phyloP scores from a whole-genome alignment of 2,797 vertebrate genomes.

The Staurois parvus region DNA sequence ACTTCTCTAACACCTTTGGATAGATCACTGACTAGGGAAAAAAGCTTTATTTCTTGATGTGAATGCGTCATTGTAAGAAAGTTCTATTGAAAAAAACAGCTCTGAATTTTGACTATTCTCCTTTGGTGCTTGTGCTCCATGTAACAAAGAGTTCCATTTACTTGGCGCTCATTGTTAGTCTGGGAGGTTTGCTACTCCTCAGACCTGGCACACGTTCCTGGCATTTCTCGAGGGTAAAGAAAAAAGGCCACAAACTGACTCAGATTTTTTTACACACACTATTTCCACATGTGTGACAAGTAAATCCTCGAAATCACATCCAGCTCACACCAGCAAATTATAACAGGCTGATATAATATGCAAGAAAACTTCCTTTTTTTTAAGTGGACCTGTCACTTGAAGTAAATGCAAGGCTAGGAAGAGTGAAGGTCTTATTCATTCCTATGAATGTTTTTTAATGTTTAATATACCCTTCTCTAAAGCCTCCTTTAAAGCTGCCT shows the following conservation, averaged over 20 bases:
- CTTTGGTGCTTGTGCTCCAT: not conserved
- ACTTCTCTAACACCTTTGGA: no score
- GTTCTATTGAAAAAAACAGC: not conserved
- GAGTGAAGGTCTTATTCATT: no score
- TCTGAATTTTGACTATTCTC: not conserved
- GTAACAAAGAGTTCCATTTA: conserved; percentile 45
- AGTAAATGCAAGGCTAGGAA: no score
- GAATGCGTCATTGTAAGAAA: not conserved
- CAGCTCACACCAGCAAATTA: conserved; percentile 25
- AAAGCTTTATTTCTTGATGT: no score
- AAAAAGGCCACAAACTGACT: conserved; percentile 49
- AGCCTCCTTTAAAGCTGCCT: no score
- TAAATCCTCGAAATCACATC: conserved; percentile 30
- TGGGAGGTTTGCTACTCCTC: conserved; percentile 19
- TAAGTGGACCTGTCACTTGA: no score
- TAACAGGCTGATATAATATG: not conserved
- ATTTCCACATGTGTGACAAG: conserved; percentile 48
- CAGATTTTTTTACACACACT: conserved; percentile 39
- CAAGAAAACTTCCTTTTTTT: not conserved
- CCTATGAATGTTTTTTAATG: no score
- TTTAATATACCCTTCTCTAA: no score
- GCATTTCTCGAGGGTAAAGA: conserved; percentile 10
- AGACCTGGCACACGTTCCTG: conserved; percentile 34
- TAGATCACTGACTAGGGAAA: no score
- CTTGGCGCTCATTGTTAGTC: conserved; percentile 42